Evolutionary conservation across 2,888 invertebrate genomes (phyloP).

Genomic region (Nasonia oneida): DNA sequence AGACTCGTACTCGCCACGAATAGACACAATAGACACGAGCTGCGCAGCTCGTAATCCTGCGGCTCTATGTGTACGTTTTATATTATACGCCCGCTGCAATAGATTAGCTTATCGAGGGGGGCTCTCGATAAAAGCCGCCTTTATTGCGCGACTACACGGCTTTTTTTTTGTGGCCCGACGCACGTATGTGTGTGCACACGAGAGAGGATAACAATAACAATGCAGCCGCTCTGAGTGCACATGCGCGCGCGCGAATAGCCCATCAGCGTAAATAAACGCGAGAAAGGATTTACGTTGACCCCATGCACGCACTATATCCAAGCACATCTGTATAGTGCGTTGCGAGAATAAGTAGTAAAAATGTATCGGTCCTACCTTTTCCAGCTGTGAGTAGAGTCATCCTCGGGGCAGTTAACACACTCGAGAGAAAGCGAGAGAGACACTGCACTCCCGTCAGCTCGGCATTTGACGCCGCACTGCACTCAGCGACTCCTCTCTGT

Average conservation of each 20-base stretch:
- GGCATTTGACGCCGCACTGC: background rate
- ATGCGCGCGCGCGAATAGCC: background rate
- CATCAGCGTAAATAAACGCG: background rate
- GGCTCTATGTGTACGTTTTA: background rate
- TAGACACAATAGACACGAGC: constrained; percentile 1
- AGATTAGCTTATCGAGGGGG: constrained; percentile 14
- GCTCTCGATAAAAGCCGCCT: background rate
- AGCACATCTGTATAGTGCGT: background rate
- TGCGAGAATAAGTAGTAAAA: background rate
- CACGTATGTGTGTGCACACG: background rate
- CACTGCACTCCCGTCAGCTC: background rate
- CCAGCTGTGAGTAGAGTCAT: background rate
- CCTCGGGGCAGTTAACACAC: background rate
- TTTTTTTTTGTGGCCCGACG: background rate
- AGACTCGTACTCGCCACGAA: background rate
- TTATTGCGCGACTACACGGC: background rate
- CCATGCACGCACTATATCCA: background rate
- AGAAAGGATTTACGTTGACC: background rate
- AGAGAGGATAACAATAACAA: background rate
- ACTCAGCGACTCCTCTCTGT: background rate
- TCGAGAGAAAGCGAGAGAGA: background rate
- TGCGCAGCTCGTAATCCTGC: background rate
- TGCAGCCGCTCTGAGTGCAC: background rate
- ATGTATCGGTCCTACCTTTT: background rate
- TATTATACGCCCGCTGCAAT: background rate